Evolutionary conservation across 2,888 invertebrate genomes (phyloP), one percentile per base, ranked within the genome.

Genomic region (Trilocha varians): DNA sequence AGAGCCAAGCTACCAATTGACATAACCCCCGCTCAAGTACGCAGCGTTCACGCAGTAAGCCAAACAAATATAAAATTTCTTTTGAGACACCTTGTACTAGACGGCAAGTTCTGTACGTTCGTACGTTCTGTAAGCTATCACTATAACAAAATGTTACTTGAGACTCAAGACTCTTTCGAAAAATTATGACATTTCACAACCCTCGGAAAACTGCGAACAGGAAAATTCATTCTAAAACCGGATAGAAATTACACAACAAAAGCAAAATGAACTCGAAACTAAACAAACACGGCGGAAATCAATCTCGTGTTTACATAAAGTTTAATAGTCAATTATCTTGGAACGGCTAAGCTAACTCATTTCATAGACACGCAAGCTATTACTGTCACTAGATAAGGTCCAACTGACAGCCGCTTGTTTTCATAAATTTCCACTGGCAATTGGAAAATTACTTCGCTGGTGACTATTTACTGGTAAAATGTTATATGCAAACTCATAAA

Each of bases 241-340:
- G n/a, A n/a, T n/a, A n/a, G n/a, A n/a, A n/a, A n/a, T n/a, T 25
- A 25, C 6, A 25, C 11, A 9, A 11, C 2, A 9, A 1, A 9
- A 25, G 2, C 25, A 25, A 25, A 25, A 25, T 1, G 11, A 11
- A 39, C 41, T 25, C 40, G 36, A 35, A 39, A 34, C 40, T 16
- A 16, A 34, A 43, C 37, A 40, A 45, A 42, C 67, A 65, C 65
- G 66, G 57, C 53, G 62, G 49, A 68, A 71, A 73, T 69, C 70
- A 72, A 71, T 71, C 57, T 49, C 49, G 47, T 70, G 70, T 75
- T 75, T 72, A 58, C 65, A 61, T 52, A 25, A 25, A 46, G 46
- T 44, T 57, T 73, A 76, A 75, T 72, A 54, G 70, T 41, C 64
- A 51, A 70, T 74, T 74, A 72, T 57, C 49, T 46, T 47, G 55